Percentiles rank a stretch among this genome's conserved stretches.
Evolutionary conservation across 2,113 vertebrate species (phyloP).

Genomic region (Lamprotornis superbus): DNA sequence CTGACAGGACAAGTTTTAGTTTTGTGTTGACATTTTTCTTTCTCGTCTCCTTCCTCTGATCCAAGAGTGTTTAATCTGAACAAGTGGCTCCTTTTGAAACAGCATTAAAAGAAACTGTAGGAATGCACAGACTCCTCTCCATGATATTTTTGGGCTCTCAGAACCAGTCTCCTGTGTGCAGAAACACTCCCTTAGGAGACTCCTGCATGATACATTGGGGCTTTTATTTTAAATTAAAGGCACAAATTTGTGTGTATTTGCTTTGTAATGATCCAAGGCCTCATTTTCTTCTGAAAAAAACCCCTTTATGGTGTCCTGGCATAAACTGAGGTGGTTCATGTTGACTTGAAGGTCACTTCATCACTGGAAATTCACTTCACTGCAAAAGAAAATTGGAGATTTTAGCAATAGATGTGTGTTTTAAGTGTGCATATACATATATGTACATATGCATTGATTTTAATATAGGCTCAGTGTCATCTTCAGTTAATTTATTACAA

Average conservation of each 20-base stretch:
- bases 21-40: not conserved
- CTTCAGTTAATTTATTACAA: not conserved
- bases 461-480: rapidly evolving
- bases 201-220: not conserved
- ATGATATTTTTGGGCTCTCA: not conserved
- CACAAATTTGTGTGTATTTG: not conserved
- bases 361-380: not conserved
- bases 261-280: not conserved
- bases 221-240: not conserved
- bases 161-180: not conserved
- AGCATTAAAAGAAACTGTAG: not conserved
- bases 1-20: not conserved
- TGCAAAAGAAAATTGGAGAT: not conserved
- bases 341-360: not conserved
- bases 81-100: not conserved
- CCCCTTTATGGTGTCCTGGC: not conserved
- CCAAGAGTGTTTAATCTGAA: not conserved
- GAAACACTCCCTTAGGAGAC: not conserved
- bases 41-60: not conserved
- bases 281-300: not conserved
- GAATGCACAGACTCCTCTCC: not conserved
- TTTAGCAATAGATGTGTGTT: not conserved
- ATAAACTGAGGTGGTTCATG: not conserved
- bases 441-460: not conserved
- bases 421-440: not conserved